These are phyloP conservation scores for Trichomalopsis sarcophagae DNA, from an alignment of 1,140 invertebrate species.

Conservation along the genomic window DNA sequence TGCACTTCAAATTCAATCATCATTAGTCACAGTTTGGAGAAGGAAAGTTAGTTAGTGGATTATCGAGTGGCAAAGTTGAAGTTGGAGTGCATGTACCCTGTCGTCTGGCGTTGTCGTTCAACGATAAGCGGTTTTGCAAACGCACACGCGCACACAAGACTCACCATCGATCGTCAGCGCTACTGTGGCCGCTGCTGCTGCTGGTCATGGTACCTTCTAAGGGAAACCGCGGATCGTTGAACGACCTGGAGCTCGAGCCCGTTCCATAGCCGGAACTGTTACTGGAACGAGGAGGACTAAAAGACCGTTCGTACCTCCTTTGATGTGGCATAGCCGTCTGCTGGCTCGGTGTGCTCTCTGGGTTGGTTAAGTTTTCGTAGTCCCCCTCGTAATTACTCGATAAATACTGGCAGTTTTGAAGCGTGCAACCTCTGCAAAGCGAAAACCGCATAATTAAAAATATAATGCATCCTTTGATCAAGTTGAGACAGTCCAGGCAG, in stretches of 20 bases:
- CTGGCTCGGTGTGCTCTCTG: slow-evolving; percentile 75
- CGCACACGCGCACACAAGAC: slow-evolving; percentile 46
- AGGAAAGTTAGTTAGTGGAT: not conserved
- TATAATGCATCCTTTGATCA: not conserved
- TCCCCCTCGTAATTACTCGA: slow-evolving; percentile 80
- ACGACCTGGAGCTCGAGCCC: slow-evolving; percentile 84
- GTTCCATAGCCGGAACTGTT: slow-evolving; percentile 91
- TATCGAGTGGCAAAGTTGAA: not conserved
- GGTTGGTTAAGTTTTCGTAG: slow-evolving; percentile 81
- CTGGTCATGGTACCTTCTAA: slow-evolving; percentile 78
- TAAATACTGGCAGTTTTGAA: slow-evolving; percentile 82
- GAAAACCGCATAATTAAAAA: not conserved
- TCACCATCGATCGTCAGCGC: slow-evolving; percentile 80
- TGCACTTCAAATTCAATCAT: not conserved
- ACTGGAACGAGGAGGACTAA: slow-evolving; percentile 88
- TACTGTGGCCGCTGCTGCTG: slow-evolving; percentile 81
- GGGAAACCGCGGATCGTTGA: slow-evolving; percentile 77
- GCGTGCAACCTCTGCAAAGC: slow-evolving; percentile 79
- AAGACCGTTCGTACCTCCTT: slow-evolving; percentile 82
- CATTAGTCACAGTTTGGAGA: not conserved
- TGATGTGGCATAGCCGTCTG: slow-evolving; percentile 76
- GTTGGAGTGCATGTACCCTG: not conserved
- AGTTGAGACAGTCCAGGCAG: not conserved
- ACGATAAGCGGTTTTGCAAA: slow-evolving; percentile 56
- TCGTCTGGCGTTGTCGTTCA: slow-evolving; percentile 51